phyloP scores from a whole-genome alignment of 2,113 vertebrate genomes.

The Scytalopus superciliaris region DNA sequence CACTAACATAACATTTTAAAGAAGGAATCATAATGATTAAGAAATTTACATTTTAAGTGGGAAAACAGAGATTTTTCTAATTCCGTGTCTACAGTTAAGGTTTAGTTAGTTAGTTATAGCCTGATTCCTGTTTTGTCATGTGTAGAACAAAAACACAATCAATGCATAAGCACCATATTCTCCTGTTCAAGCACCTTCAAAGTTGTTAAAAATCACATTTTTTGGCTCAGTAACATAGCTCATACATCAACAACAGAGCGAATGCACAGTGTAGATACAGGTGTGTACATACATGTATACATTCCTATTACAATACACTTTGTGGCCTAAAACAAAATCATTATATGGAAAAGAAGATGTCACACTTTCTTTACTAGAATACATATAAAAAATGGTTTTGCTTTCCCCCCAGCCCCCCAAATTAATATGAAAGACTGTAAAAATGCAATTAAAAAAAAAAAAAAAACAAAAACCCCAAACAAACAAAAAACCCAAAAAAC shows the following conservation, averaged over 20 bases:
- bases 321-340: neutral
- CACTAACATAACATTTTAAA: neutral
- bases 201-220: neutral
- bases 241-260: neutral
- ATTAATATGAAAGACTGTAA: neutral
- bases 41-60: neutral
- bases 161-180: neutral
- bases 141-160: neutral
- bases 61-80: neutral
- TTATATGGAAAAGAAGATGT: neutral
- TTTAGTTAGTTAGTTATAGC: neutral
- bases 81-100: neutral
- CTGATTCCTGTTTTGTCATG: neutral
- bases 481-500: too few species aligned
- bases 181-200: neutral
- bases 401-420: too few species aligned
- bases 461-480: too few species aligned
- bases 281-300: too few species aligned
- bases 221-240: neutral
- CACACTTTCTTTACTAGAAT: neutral
- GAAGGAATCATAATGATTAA: neutral
- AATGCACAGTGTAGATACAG: neutral
- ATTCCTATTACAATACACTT: neutral
- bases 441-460: neutral
- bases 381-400: too few species aligned